These are phyloP conservation scores for Fregata magnificens DNA, from an alignment of 2,113 vertebrate species.

Conservation along the genomic window DNA sequence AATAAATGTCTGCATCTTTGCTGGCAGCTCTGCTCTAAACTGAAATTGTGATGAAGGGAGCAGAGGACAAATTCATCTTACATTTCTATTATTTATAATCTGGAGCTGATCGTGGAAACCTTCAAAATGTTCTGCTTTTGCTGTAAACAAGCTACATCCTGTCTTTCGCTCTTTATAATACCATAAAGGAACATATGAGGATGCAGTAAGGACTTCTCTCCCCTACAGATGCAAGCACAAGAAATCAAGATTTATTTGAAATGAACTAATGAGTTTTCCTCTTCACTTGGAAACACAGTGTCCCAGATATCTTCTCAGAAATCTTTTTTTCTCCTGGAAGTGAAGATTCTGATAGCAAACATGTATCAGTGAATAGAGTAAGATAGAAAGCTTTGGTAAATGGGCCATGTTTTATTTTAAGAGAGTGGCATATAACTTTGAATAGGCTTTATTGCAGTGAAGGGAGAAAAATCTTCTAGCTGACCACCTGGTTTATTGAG, in stretches of 20 bases:
- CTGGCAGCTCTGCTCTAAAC: neutral
- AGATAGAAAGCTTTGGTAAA: neutral
- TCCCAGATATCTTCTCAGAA: neutral
- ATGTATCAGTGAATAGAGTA: neutral
- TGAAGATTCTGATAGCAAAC: neutral
- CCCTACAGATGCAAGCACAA: neutral
- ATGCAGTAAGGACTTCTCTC: neutral
- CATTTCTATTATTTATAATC: neutral
- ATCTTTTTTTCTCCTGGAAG: neutral
- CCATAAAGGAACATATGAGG: neutral
- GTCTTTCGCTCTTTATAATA: neutral
- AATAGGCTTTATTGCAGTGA: neutral
- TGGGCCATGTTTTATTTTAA: neutral
- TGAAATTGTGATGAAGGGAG: neutral
- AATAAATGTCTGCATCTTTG: neutral
- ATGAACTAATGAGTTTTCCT: neutral
- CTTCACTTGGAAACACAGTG: neutral
- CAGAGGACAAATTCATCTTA: neutral
- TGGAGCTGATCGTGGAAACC: neutral
- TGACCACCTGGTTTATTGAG: neutral
- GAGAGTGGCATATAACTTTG: neutral
- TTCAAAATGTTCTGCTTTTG: neutral
- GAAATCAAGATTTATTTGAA: neutral
- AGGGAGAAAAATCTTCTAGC: neutral
- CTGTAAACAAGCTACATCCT: neutral